Base-by-base conservation (phyloP, 2,797 vertebrate species). In the Hypotaenidia philippensis region DNA sequence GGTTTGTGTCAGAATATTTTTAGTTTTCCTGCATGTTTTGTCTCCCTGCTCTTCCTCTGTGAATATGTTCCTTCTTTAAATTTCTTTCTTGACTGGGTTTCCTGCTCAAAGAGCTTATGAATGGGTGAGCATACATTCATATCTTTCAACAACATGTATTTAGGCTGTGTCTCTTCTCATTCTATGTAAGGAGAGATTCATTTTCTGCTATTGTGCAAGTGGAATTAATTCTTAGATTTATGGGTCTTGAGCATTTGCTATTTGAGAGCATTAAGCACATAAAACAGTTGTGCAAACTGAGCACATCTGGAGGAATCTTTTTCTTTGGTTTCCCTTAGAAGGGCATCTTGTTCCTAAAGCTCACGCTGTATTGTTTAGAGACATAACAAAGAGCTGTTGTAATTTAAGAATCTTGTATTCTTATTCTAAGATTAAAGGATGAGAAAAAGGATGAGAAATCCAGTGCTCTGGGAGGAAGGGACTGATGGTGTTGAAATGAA, bases 81-180 rank as follows among this genome's bases (percentile, higher is more conserved):
- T 93, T 92, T 94, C 72, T 61, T 56, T 82, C 41, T 60, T 88
- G 57, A 47, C 82, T 91, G 59, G 23, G 45, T 96, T 97, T 95
- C 83, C 41, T 74, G 44, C 80, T 68, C 60, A 93, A 86, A 96
- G 86, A 82, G 59, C 11, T 94, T 94, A 74, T 89, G 83, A 95
- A 96, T 95, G 91, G 68, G 64, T 57, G 87, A 95, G 74, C 84
- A 96, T 92, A 93, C 94, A 94, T 96, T 94, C 92, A 97, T 87
- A 75, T 81, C 36, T 95, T 96, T 63, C 87, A 94, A 76, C 89
- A 87, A 29, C 71, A 40, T 80, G 56, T 63, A 88, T 86, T 91
- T 68, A 82, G 64, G 11, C 60, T 94, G 32, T 79, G 34, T 32
- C 55, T 96, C 88, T 66, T 94, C 92, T 89, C 31, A 5, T 59